Evolutionary conservation across 2,888 invertebrate species (phyloP), one percentile per base, ranked within the genome.

Genomic region (Chaetogeoica ovagalla): DNA sequence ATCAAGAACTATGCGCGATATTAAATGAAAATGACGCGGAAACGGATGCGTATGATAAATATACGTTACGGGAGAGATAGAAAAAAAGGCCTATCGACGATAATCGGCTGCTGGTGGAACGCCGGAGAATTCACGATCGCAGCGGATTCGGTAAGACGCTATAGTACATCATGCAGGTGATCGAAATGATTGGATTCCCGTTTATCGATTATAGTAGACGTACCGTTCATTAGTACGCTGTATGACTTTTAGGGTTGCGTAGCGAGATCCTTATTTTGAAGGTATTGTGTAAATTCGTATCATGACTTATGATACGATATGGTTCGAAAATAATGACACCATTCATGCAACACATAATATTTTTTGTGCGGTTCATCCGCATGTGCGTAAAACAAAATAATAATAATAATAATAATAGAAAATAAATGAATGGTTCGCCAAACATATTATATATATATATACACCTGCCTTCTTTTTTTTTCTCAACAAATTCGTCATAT

Each of bases 281-380:
- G 19, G 30, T 23, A 43, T 43, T 48, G 30, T 57, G 19, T 23
- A n/a, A 0, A 57, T 19, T 15, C 19, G 43, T 59, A 17, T 59
- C 19, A 2, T 8, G 52, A 23, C 23, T 52, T 52, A 15, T 21
- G 30, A 30, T 30, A 30, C 4, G 30, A 30, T 30, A 30, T 17
- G 55, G 65, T 39, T 17, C 19, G 65, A 37, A 65, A 57, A 21
- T 43, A 59, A 75, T 30, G 57, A 59, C 57, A 75, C 43, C 57
- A n/a, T 66, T 30, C 30, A 30, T 4, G 30, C 4, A 30, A 23
- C 43, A 21, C 19, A 15, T 3, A 19, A 59, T 75, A 43, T 21
- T 1, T 52, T 23, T 30, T 43, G 59, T 48, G 39, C 21, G 43
- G 30, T 76, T 76, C 19, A n/a, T 11, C 43, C 19, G 23, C 66